These are phyloP conservation scores for Dynastes maya DNA, from an alignment of 2,888 invertebrate species.

Conservation along the genomic window DNA sequence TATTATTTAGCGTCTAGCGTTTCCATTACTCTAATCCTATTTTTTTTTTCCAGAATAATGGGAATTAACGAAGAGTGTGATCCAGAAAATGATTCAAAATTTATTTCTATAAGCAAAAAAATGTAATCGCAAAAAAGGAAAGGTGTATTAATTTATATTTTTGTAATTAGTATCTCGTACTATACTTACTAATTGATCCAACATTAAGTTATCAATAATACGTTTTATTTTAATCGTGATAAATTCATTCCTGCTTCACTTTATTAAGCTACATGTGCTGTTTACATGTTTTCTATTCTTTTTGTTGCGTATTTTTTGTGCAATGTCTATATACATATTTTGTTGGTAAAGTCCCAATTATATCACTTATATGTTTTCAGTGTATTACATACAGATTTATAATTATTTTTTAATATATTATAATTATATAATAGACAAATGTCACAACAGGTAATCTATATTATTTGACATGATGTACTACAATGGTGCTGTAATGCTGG, in stretches of 20 bases:
- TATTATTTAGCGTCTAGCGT: neutral
- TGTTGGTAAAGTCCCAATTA: conserved; percentile 25
- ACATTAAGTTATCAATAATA: conserved; percentile 18
- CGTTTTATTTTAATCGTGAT: conserved; percentile 50
- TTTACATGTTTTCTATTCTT: conserved; percentile 28
- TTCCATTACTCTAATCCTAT: neutral
- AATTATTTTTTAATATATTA: conserved; percentile 12
- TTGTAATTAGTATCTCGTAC: conserved; percentile 29
- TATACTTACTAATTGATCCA: conserved; percentile 25
- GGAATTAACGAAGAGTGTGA: conserved; percentile 43
- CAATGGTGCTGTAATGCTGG: conserved; percentile 13
- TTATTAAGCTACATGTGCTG: conserved; percentile 21
- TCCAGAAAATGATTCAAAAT: conserved; percentile 15
- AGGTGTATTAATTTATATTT: conserved; percentile 51
- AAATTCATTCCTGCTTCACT: conserved; percentile 51
- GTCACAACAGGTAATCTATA: conserved; percentile 35
- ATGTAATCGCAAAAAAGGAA: conserved; percentile 25
- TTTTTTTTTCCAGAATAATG: conserved; percentile 49
- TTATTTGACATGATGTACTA: conserved; percentile 14
- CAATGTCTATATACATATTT: conserved; percentile 33
- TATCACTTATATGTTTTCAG: conserved; percentile 18
- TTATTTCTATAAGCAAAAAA: conserved; percentile 24
- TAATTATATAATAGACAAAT: conserved; percentile 20
- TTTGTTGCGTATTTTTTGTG: conserved; percentile 28
- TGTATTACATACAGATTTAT: conserved; percentile 16